Base-by-base conservation (phyloP, 2,888 invertebrate species). In the Aspidapion aeneum region DNA sequence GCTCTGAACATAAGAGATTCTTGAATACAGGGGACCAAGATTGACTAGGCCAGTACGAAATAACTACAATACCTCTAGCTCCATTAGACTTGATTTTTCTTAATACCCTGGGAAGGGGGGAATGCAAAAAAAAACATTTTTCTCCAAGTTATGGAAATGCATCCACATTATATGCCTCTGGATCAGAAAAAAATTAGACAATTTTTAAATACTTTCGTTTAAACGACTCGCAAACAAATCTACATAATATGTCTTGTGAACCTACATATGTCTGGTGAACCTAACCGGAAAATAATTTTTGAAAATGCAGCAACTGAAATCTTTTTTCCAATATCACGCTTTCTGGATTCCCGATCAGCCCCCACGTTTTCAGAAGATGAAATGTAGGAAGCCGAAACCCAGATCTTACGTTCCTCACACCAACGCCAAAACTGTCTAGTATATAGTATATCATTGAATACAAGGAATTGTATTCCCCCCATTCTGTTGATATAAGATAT, bases 31-130 rank as follows among this genome's bases (percentile, higher is more conserved):
- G 64, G 21, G 59, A 66, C 64, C 63, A 66, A 0, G 66, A 62
- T 49, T 66, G 66, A n/a, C 59, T 49, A 5, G 22, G n/a, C 64
- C 66, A 66, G 3, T 48, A 12, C 1, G 66, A 63, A 12, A 66
- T 62, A 17, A 64, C 56, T 18, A 66, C 18, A 21, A 66, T 61
- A 17, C 64, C 63, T 7, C 12, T 48, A 1, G 64, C 64, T 18
- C 57, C 35, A 52, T 66, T 62, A 12, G 17, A 1, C 1, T 66
- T 66, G 21, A 77, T 74, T 63, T 77, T 75, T 59, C 67, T 64
- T 2, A 77, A 54, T 7, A 18, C 18, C 21, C 21, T 60, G 3
- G 52, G 60, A 62, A 9, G 58, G 58, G 5, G 62, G 58, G 22
- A 62, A 62, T 17, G 54, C 62, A 57, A 60, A 62, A 49, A 62